These are phyloP conservation scores for Drosophila algonquin DNA, from an alignment of 2,888 invertebrate genomes.

Conservation along the genomic window DNA sequence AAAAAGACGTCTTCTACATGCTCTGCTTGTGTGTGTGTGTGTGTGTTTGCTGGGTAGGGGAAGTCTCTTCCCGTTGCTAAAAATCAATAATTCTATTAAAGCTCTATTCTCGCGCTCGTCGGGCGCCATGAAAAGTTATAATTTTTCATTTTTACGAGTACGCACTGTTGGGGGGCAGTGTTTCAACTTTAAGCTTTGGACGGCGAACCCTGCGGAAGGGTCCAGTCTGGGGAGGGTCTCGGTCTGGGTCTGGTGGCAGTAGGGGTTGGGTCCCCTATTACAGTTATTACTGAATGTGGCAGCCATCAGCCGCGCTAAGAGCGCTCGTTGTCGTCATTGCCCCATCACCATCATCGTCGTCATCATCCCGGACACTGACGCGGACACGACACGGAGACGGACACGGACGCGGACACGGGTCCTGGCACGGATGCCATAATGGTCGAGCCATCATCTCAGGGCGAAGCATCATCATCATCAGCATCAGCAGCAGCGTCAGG, in stretches of 20 bases:
- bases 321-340: conserved; percentile 73
- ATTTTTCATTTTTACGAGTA: conserved; percentile 24
- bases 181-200: conserved; percentile 22
- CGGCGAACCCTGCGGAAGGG: background rate
- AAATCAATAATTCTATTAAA: conserved; percentile 78
- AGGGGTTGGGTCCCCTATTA: conserved; percentile 48
- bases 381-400: background rate
- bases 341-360: conserved; percentile 49
- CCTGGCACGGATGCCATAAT: conserved; percentile 36
- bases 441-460: conserved; percentile 10
- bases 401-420: conserved; percentile 9
- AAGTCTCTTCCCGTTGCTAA: conserved; percentile 43
- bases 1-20: conserved; percentile 34
- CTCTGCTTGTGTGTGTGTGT: conserved; percentile 10
- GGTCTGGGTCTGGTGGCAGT: too few relatives aligned
- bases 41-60: conserved; percentile 11
- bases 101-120: conserved; percentile 47
- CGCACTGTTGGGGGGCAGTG: conserved; percentile 17
- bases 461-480: conserved; percentile 31
- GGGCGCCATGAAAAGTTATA: conserved; percentile 6
- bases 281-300: conserved; percentile 73
- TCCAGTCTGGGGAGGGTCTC: conserved; percentile 10
- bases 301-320: conserved; percentile 70
- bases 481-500: conserved; percentile 14
- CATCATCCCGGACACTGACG: conserved; percentile 43